phyloP scores from a whole-genome alignment of 2,113 vertebrate genomes.

The Malurus elegans region DNA sequence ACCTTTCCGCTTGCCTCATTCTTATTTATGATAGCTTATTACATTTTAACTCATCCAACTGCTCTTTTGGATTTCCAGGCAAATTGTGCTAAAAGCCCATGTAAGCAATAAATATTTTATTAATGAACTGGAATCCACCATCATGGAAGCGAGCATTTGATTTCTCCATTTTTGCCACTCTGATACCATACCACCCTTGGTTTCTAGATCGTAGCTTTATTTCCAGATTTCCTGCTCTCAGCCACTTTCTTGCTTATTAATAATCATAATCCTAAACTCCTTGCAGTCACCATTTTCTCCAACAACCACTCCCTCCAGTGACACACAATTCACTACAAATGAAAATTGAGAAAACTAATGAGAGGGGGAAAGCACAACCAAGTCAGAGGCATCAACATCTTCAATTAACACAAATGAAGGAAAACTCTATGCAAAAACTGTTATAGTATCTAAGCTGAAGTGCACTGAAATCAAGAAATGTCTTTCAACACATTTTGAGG shows the following conservation, averaged over 20 bases:
- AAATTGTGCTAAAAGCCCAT: background rate
- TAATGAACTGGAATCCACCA: background rate
- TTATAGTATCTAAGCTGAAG: background rate
- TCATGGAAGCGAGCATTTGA: background rate
- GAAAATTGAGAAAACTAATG: background rate
- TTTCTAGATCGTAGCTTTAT: background rate
- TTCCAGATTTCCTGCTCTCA: background rate
- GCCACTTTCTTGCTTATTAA: background rate
- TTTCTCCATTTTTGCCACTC: background rate
- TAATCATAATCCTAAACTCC: background rate
- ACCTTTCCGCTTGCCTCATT: background rate
- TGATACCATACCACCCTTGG: background rate
- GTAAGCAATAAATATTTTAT: background rate
- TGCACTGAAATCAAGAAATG: background rate
- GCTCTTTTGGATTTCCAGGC: background rate
- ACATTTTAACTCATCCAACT: background rate
- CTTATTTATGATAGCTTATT: conserved; percentile 12
- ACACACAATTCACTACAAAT: background rate
- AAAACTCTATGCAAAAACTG: background rate
- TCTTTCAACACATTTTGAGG: background rate
- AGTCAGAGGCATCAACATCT: background rate
- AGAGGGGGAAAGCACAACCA: background rate
- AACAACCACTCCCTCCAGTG: background rate
- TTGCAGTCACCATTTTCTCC: background rate
- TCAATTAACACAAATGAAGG: background rate